phyloP scores from a whole-genome alignment of 2,113 vertebrate genomes.

The Paramormyrops kingsleyae region DNA sequence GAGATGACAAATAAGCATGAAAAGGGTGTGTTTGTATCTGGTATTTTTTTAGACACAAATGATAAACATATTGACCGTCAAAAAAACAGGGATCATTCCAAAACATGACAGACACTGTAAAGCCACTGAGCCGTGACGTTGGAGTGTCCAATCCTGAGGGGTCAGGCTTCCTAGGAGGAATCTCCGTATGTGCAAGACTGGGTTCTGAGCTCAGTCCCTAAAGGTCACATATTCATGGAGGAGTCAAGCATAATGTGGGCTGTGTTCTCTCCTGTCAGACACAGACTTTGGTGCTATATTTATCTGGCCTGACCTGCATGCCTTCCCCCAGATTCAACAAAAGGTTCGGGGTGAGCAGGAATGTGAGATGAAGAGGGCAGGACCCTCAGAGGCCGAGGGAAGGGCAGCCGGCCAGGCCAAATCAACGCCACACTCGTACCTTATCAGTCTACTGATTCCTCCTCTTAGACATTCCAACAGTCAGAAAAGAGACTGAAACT shows the following conservation, averaged over 20 bases:
- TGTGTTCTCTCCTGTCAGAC: conserved; percentile 46
- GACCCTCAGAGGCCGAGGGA: not conserved
- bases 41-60: not conserved
- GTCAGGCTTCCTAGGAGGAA: not conserved
- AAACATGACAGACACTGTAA: not conserved
- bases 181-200: not conserved
- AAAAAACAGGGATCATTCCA: not conserved
- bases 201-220: not conserved
- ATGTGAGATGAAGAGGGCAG: conserved; percentile 26
- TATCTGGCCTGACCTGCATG: conserved; percentile 42
- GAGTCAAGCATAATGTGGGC: conserved; percentile 21
- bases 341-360: conserved; percentile 37
- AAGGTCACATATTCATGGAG: not conserved
- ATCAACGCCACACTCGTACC: not conserved
- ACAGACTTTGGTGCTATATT: conserved; percentile 54
- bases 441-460: not conserved
- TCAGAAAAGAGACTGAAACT: not conserved
- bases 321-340: conserved; percentile 39
- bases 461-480: not conserved
- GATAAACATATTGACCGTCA: not conserved
- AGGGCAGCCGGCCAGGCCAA: not conserved
- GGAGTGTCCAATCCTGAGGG: not conserved
- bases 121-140: not conserved
- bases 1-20: not conserved
- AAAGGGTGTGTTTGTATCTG: not conserved